These are phyloP conservation scores for Danio aesculapii DNA, from an alignment of 2,797 vertebrate genomes.

Conservation along the genomic window DNA sequence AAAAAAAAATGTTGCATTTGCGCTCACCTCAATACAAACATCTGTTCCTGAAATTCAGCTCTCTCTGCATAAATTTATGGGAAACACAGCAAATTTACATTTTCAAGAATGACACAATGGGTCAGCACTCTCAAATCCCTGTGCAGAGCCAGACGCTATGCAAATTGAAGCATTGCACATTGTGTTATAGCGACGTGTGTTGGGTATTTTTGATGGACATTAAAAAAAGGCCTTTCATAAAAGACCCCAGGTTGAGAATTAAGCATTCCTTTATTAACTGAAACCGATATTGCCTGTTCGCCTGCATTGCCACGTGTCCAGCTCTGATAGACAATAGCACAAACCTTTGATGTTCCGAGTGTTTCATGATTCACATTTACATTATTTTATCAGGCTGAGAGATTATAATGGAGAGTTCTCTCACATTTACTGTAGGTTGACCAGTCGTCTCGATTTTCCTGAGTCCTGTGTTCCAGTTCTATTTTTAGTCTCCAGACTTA, in stretches of 20 bases:
- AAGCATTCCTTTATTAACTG: slow-evolving; percentile 38
- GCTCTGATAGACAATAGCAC: slow-evolving; percentile 8
- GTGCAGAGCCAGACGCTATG: slow-evolving; percentile 49
- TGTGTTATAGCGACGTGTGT: slow-evolving; percentile 14
- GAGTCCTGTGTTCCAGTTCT: too few relatives aligned
- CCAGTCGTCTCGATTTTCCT: too few relatives aligned
- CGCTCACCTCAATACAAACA: slow-evolving; percentile 45
- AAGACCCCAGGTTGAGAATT: slow-evolving; percentile 19
- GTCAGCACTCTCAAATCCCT: slow-evolving; percentile 48
- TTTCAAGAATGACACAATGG: slow-evolving; percentile 61
- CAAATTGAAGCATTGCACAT: slow-evolving; percentile 29
- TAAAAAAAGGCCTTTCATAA: slow-evolving; percentile 3
- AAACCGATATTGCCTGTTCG: slow-evolving; percentile 9
- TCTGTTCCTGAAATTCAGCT: slow-evolving; percentile 49
- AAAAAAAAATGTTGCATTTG: slow-evolving; percentile 20
- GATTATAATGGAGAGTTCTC: neutral
- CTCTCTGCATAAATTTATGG: slow-evolving; percentile 68
- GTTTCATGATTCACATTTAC: slow-evolving; percentile 18
- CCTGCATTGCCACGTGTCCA: slow-evolving; percentile 1
- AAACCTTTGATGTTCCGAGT: slow-evolving; percentile 31
- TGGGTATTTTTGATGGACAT: slow-evolving; percentile 31
- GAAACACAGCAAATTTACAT: slow-evolving; percentile 66
- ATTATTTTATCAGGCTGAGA: neutral
- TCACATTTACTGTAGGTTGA: neutral
- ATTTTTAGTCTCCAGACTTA: too few relatives aligned